Evolutionary conservation across 2,888 invertebrate species (phyloP).

Genomic region (Troilus luridus): DNA sequence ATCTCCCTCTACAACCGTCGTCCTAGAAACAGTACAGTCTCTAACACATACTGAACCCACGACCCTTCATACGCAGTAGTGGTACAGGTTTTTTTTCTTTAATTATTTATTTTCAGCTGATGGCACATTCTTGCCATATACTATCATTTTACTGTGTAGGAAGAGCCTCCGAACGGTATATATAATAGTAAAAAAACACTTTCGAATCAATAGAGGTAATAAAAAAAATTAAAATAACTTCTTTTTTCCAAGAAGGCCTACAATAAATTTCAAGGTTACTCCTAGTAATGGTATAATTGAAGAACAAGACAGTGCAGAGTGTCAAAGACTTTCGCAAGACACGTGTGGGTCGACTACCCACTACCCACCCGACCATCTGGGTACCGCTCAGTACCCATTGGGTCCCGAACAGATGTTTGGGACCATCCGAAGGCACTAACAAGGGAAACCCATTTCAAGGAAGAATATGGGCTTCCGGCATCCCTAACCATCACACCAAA

Average conservation of each 20-base stretch:
- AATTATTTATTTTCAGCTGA: too few species aligned
- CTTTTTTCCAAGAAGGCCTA: not conserved
- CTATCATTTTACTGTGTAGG: too few species aligned
- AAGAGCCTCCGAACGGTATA: too few species aligned
- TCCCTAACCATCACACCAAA: not conserved
- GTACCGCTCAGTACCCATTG: not conserved
- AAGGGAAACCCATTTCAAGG: slow-evolving; percentile 37
- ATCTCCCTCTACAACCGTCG: too few species aligned
- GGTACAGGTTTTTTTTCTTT: too few species aligned
- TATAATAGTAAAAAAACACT: too few species aligned
- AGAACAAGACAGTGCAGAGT: slow-evolving; percentile 11
- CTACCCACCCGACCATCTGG: slow-evolving; percentile 54
- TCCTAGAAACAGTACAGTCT: too few species aligned
- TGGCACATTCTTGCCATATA: too few species aligned
- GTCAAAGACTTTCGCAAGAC: slow-evolving; percentile 37
- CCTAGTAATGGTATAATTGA: not conserved
- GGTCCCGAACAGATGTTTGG: not conserved
- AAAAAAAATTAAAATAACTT: not conserved
- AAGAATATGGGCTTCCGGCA: slow-evolving; percentile 12
- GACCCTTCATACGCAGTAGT: too few species aligned
- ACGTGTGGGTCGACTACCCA: slow-evolving; percentile 50
- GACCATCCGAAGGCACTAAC: slow-evolving; percentile 1
- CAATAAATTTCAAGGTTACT: not conserved
- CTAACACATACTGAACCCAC: too few species aligned
- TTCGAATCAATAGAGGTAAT: too few species aligned